A percentile compares a stretch with the other conserved stretches of the same genome.
Conservation (phyloP, 37 sponge, comb jelly and placozoan genomes). For the Eunapius fragilis region DNA sequence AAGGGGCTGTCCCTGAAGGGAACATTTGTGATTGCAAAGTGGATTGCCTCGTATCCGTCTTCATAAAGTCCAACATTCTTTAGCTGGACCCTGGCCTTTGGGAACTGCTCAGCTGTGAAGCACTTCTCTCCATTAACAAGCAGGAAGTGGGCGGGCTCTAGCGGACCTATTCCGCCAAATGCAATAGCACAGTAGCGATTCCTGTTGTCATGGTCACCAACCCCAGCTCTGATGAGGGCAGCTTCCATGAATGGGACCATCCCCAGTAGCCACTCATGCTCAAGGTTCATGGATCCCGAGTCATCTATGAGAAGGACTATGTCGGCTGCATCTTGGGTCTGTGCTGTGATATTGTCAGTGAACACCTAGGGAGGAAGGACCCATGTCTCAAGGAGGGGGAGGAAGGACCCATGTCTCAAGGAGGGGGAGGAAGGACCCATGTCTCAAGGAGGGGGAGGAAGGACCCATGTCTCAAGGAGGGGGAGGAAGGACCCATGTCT, state of each 20-base stretch:
- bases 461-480: too few relatives aligned
- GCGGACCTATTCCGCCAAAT: slow-evolving; percentile 12
- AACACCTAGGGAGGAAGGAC: slow-evolving; percentile 18
- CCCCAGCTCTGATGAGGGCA: slow-evolving; percentile 38
- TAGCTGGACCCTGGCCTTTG: slow-evolving; percentile 23
- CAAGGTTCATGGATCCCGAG: slow-evolving; percentile 34
- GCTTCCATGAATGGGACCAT: slow-evolving; percentile 39
- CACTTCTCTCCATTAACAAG: slow-evolving; percentile 38
- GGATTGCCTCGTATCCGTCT: slow-evolving; percentile 63
- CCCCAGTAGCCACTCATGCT: slow-evolving; percentile 46
- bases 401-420: too few relatives aligned
- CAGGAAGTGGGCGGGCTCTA: slow-evolving; percentile 14
- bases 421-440: too few relatives aligned
- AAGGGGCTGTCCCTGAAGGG: slow-evolving; percentile 46
- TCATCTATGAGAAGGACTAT: slow-evolving; percentile 42
- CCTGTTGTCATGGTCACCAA: slow-evolving; percentile 22
- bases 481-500: too few relatives aligned
- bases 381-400: too few relatives aligned
- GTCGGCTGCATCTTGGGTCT: slow-evolving; percentile 42
- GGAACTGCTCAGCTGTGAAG: slow-evolving; percentile 21
- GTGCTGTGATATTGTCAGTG: slow-evolving; percentile 16
- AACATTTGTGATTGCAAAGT: slow-evolving; percentile 43
- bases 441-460: too few relatives aligned
- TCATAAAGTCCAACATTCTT: background rate
- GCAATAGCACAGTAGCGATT: slow-evolving; percentile 44